Percentiles rank a stretch among this genome's conserved stretches.
Evolutionary conservation across 2,113 vertebrate species (phyloP).

Genomic region (Pomatostomus ruficeps): DNA sequence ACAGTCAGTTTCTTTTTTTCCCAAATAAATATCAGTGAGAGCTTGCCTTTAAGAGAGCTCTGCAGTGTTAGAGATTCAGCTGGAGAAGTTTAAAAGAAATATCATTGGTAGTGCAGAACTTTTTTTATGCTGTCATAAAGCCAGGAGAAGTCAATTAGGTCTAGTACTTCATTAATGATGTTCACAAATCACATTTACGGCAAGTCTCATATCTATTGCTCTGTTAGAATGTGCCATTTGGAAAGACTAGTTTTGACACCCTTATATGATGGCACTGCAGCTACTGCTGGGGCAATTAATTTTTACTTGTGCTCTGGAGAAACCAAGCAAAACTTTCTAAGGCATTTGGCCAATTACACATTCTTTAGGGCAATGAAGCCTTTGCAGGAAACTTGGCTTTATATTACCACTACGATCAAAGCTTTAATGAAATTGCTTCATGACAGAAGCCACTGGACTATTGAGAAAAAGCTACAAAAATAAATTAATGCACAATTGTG

Average conservation of each 20-base stretch:
- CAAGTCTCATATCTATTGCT: constrained; percentile 56
- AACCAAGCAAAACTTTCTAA: constrained; percentile 72
- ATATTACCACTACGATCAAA: constrained; percentile 58
- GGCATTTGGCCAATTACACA: constrained; percentile 69
- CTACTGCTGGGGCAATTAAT: constrained; percentile 74
- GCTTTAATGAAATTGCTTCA: constrained; percentile 67
- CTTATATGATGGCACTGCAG: constrained; percentile 54
- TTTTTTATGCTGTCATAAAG: constrained; percentile 73
- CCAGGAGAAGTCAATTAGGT: constrained; percentile 77
- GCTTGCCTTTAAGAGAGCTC: constrained; percentile 22
- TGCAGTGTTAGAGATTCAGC: constrained; percentile 13
- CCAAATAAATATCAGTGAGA: neutral
- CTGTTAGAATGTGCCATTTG: constrained; percentile 56
- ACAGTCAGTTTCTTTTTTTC: neutral
- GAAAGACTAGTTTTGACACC: constrained; percentile 69
- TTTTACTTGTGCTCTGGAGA: constrained; percentile 72
- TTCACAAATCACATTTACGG: constrained; percentile 78
- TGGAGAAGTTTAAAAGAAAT: constrained; percentile 59
- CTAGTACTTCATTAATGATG: constrained; percentile 74
- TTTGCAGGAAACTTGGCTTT: constrained; percentile 61
- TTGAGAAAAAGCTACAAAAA: constrained; percentile 68
- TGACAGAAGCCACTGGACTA: constrained; percentile 62
- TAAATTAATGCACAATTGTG: constrained; percentile 63
- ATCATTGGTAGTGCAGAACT: constrained; percentile 57
- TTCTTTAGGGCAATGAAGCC: constrained; percentile 68